Conservation (phyloP, 2,113 vertebrate species). For the Thalassarche chlororhynchos region DNA sequence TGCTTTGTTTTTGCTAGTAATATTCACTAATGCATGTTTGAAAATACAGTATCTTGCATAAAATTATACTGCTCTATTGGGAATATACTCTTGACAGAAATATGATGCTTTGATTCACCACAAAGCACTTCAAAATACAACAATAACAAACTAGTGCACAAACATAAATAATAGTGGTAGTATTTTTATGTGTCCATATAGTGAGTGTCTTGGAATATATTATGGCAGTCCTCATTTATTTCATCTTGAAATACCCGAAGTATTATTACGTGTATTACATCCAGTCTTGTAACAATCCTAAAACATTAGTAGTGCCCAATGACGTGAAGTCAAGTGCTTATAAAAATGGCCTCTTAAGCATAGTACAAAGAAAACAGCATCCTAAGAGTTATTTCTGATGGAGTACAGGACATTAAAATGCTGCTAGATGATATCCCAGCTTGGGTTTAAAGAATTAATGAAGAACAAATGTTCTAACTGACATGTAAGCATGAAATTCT, state of each 20-base stretch:
- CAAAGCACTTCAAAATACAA: constrained; percentile 1
- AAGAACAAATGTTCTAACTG: constrained; percentile 80
- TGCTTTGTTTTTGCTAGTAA: background rate
- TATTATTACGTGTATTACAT: constrained; percentile 37
- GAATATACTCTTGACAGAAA: background rate
- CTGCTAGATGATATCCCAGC: constrained; percentile 67
- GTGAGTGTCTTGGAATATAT: constrained; percentile 24
- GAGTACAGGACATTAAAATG: constrained; percentile 69
- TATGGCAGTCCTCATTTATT: constrained; percentile 31
- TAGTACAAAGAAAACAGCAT: constrained; percentile 48
- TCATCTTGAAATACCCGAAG: constrained; percentile 37
- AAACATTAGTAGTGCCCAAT: constrained; percentile 44
- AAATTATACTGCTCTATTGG: background rate
- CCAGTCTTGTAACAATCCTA: constrained; percentile 25
- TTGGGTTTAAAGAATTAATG: constrained; percentile 81
- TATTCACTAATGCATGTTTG: background rate
- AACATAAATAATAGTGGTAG: background rate
- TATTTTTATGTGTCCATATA: background rate
- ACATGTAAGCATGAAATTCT: constrained; percentile 69
- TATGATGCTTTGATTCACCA: background rate
- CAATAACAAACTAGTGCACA: background rate
- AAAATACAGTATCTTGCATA: background rate
- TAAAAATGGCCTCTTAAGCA: constrained; percentile 33
- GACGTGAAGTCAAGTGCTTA: constrained; percentile 39
- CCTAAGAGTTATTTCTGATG: constrained; percentile 60